Evolutionary conservation across 2,888 invertebrate genomes (phyloP).

Genomic region (Siphonodentalium dalli): DNA sequence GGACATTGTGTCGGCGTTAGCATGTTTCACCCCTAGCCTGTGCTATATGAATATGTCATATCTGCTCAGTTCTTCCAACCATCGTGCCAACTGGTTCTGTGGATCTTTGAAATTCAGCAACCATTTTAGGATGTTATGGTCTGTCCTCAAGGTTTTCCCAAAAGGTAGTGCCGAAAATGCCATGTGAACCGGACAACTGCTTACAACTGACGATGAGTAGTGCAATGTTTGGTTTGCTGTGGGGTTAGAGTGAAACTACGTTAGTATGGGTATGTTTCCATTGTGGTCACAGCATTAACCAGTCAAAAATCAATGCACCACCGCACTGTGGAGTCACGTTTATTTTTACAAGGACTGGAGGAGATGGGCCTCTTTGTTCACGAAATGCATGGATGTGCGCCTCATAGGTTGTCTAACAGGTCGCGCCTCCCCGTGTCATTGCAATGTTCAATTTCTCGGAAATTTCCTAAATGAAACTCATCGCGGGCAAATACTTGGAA

Average conservation of each 20-base stretch:
- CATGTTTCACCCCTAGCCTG: slow-evolving; percentile 7
- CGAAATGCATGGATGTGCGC: no score
- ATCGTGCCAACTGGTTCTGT: slow-evolving; percentile 11
- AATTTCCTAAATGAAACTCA: no score
- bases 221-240: slow-evolving; percentile 13
- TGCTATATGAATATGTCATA: slow-evolving; percentile 11
- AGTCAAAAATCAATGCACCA: no score
- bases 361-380: no score
- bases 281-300: no score
- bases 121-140: slow-evolving; percentile 19
- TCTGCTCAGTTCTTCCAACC: slow-evolving; percentile 7
- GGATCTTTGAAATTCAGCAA: slow-evolving; percentile 5
- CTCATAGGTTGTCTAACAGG: no score
- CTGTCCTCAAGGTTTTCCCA: slow-evolving; percentile 9
- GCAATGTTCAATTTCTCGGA: no score
- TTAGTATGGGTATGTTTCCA: no score
- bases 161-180: slow-evolving; percentile 19
- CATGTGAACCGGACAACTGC: slow-evolving; percentile 14
- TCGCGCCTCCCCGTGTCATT: no score
- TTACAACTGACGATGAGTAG: slow-evolving; percentile 15
- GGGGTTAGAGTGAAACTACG: background rate
- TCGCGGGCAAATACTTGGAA: no score
- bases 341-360: no score
- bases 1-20: slow-evolving; percentile 9
- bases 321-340: no score